Percentiles rank a stretch among this genome's conserved stretches.
Evolutionary conservation across 2,888 invertebrate species (phyloP).

Genomic region (Gortyna flavago): DNA sequence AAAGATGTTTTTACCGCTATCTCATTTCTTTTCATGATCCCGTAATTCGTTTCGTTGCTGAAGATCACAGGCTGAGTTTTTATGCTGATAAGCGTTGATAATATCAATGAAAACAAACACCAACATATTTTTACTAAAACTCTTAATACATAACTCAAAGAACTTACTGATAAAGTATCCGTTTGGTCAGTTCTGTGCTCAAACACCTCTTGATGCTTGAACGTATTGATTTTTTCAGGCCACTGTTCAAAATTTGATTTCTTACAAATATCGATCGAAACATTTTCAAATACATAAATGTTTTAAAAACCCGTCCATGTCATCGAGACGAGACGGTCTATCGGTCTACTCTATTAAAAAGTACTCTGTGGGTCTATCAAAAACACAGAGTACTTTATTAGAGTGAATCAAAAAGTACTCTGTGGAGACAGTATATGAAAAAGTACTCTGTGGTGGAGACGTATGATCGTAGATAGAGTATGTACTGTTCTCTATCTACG

Average conservation of each 20-base stretch:
- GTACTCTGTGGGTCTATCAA: no score
- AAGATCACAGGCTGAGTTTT: background rate
- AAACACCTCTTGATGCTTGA: constrained; percentile 90
- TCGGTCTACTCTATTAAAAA: no score
- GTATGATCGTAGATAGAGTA: no score
- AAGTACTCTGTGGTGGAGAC: no score
- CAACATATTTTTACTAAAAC: background rate
- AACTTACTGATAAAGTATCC: constrained; percentile 89
- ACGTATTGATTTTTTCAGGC: constrained; percentile 90
- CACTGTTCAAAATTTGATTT: constrained; percentile 91
- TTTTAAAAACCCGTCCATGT: constrained; percentile 79
- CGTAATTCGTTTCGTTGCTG: background rate
- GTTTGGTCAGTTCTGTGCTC: constrained; percentile 90
- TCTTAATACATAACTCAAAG: constrained; percentile 1
- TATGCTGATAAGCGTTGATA: background rate
- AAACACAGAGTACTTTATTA: no score
- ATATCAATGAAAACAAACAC: background rate
- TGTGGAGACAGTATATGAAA: no score
- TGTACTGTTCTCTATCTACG: no score
- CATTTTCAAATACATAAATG: constrained; percentile 87
- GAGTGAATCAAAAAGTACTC: no score
- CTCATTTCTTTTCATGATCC: background rate
- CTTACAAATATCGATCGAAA: constrained; percentile 93
- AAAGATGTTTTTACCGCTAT: background rate
- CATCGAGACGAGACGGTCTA: constrained; percentile 67